phyloP scores from a whole-genome alignment of 2,888 invertebrate genomes.

The Octonoba sinensis region DNA sequence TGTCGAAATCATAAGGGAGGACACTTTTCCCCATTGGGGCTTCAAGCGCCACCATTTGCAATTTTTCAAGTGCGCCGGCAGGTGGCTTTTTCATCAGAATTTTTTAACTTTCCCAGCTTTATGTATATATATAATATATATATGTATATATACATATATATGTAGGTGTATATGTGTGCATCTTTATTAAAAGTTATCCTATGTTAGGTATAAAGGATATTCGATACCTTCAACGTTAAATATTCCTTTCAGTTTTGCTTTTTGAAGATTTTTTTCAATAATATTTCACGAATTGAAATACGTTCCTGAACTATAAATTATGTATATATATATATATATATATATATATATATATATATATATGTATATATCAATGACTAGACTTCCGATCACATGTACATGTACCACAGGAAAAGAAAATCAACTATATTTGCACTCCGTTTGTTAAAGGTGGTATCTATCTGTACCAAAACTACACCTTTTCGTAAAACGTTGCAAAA shows the following conservation, averaged over 20 bases:
- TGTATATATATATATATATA: conserved; percentile 1
- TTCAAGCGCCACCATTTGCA: no score
- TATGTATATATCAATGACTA: background rate
- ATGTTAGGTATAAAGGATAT: background rate
- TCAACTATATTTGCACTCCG: no score
- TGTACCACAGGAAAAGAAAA: background rate
- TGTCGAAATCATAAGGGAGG: no score
- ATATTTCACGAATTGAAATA: no score
- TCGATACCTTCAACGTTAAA: no score
- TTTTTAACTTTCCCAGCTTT: background rate
- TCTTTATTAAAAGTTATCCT: background rate
- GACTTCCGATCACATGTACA: background rate
- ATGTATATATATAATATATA: conserved; percentile 9
- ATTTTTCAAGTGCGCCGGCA: no score
- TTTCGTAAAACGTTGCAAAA: no score
- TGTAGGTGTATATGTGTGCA: background rate
- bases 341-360: conserved; percentile 1
- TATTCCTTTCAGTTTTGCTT: background rate
- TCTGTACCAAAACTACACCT: no score
- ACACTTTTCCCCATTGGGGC: no score
- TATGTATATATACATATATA: conserved; percentile 7
- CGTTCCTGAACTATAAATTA: no score
- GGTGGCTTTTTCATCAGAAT: background rate
- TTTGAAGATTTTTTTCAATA: background rate
- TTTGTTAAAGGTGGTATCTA: no score